phyloP scores from a whole-genome alignment of 2,888 invertebrate species.

The Agrilus cyanescens region DNA sequence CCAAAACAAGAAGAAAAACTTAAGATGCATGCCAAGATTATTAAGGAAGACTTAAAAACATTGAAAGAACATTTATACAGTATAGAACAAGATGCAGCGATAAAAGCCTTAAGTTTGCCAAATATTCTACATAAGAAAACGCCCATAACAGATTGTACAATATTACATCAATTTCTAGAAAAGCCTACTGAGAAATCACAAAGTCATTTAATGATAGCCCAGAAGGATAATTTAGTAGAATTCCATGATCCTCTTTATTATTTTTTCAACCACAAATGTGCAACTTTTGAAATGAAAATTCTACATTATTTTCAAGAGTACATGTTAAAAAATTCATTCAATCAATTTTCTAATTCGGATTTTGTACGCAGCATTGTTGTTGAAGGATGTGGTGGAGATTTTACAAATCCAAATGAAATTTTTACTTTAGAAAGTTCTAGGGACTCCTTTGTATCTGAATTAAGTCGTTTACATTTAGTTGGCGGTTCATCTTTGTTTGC shows the following conservation, averaged over 20 bases:
- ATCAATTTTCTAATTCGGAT: constrained; percentile 63
- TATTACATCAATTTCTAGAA: constrained; percentile 23
- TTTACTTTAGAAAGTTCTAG: constrained; percentile 51
- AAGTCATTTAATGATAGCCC: constrained; percentile 45
- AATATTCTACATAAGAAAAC: constrained; percentile 55
- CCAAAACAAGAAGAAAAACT: constrained; percentile 39
- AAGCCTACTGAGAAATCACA: constrained; percentile 30
- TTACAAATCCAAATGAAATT: constrained; percentile 40
- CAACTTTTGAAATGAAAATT: constrained; percentile 54
- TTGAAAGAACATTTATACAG: constrained; percentile 53
- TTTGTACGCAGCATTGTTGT: constrained; percentile 63
- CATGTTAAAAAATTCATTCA: constrained; percentile 40
- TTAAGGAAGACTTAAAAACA: constrained; percentile 45
- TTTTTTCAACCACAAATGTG: constrained; percentile 55
- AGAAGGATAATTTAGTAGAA: constrained; percentile 40
- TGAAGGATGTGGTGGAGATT: constrained; percentile 58
- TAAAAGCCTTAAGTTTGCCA: constrained; percentile 54
- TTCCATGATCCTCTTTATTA: constrained; percentile 47
- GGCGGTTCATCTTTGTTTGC: constrained; percentile 64
- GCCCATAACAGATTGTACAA: constrained; percentile 33
- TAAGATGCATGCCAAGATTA: constrained; percentile 38
- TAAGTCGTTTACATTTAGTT: constrained; percentile 57
- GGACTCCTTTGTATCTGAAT: constrained; percentile 36
- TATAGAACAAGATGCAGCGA: constrained; percentile 58
- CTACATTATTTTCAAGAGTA: constrained; percentile 41